Conservation (phyloP, 2,113 vertebrate species). For the Coreoperca whiteheadi region DNA sequence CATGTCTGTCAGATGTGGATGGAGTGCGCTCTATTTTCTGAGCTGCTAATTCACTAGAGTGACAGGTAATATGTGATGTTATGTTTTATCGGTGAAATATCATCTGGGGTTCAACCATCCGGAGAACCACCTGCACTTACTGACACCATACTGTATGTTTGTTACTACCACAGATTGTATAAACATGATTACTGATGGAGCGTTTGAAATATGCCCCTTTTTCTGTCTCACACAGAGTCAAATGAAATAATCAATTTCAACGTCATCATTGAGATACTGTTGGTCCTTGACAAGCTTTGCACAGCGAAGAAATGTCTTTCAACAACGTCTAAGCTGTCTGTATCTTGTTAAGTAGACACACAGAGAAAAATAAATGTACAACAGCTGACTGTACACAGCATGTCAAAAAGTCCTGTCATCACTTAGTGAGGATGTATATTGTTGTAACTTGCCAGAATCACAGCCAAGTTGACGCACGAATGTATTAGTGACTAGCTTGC, state of each 20-base stretch:
- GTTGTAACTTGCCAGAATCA: neutral
- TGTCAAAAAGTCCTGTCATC: slow-evolving; percentile 23
- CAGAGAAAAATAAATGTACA: slow-evolving; percentile 4
- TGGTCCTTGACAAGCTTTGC: neutral
- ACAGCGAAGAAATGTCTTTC: neutral
- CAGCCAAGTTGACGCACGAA: slow-evolving; percentile 16
- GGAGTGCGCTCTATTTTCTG: slow-evolving; percentile 27
- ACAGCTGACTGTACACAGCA: slow-evolving; percentile 8
- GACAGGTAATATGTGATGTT: neutral
- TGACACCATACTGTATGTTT: neutral
- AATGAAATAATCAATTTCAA: neutral
- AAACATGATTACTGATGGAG: neutral
- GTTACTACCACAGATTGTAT: neutral
- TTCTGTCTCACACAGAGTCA: neutral
- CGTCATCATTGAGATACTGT: neutral
- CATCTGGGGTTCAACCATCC: slow-evolving; percentile 17
- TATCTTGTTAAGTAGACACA: neutral
- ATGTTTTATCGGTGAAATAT: slow-evolving; percentile 7
- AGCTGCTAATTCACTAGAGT: slow-evolving; percentile 33
- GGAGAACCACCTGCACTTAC: neutral
- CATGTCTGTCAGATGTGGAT: slow-evolving; percentile 36
- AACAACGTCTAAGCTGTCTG: neutral
- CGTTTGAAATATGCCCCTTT: neutral
- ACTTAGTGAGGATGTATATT: slow-evolving; percentile 5
- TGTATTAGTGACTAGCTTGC: neutral